Conservation (phyloP, 2,888 invertebrate species). For the Eupeodes latifasciatus region DNA sequence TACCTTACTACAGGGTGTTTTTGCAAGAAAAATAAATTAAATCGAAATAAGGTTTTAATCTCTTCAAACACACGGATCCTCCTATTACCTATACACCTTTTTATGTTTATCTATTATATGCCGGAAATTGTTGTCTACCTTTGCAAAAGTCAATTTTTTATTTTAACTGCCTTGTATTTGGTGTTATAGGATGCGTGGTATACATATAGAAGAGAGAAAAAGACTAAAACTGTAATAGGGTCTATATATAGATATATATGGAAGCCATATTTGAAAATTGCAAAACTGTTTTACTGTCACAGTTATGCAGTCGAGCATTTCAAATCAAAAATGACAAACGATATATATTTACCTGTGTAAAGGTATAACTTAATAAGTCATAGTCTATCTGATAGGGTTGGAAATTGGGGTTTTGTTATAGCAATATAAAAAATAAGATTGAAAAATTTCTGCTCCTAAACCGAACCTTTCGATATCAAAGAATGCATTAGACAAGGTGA, state of each 20-base stretch:
- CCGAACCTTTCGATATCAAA: too few species aligned
- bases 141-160: slow-evolving; percentile 48
- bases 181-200: background rate
- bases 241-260: background rate
- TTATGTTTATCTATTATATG: slow-evolving; percentile 15
- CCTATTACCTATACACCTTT: too few species aligned
- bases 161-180: background rate
- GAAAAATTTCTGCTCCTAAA: background rate
- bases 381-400: background rate
- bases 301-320: slow-evolving; percentile 70
- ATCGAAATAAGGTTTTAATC: background rate
- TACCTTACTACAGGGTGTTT: slow-evolving; percentile 10
- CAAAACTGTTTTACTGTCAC: slow-evolving; percentile 52
- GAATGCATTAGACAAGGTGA: too few species aligned
- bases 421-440: background rate
- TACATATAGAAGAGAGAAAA: background rate
- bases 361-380: background rate
- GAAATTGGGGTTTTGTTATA: background rate
- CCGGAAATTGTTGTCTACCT: slow-evolving; percentile 59
- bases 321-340: slow-evolving; percentile 67
- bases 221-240: background rate
- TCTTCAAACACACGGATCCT: background rate
- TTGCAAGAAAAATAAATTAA: background rate
- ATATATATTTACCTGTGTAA: background rate
- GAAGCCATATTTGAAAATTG: slow-evolving; percentile 69